Evolutionary conservation across 2,888 invertebrate genomes (phyloP).

Genomic region (Gibbula magus): DNA sequence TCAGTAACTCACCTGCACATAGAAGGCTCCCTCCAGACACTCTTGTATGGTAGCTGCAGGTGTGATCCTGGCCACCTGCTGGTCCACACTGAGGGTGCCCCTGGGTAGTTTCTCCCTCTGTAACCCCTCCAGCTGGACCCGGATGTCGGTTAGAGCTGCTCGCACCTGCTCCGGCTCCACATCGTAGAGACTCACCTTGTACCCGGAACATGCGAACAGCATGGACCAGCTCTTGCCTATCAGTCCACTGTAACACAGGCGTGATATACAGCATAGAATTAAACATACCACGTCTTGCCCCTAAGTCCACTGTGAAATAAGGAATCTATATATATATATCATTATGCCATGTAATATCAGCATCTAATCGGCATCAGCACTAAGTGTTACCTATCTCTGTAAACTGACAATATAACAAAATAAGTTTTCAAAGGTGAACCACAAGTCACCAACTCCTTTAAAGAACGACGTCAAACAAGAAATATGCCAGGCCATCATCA

Average conservation of each 20-base stretch:
- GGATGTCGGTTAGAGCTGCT: slow-evolving; percentile 81
- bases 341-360: no score
- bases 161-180: slow-evolving; percentile 58
- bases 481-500: no score
- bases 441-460: no score
- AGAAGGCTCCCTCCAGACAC: slow-evolving; percentile 84
- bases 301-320: no score
- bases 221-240: slow-evolving; percentile 98
- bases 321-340: no score
- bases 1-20: slow-evolving; percentile 78
- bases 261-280: no score
- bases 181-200: slow-evolving; percentile 90
- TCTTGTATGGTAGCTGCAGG: slow-evolving; percentile 83
- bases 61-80: slow-evolving; percentile 87
- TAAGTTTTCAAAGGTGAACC: no score
- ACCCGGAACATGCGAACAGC: slow-evolving; percentile 93
- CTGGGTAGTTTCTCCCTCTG: slow-evolving; percentile 81
- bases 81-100: slow-evolving; percentile 83
- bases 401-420: no score
- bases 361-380: no score
- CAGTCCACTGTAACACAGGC: slow-evolving; percentile 83
- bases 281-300: no score
- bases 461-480: no score
- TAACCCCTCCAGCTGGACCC: slow-evolving; percentile 79
- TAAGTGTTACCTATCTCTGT: no score